Conservation (phyloP, 2,888 invertebrate genomes). For the Mythimna pallens region DNA sequence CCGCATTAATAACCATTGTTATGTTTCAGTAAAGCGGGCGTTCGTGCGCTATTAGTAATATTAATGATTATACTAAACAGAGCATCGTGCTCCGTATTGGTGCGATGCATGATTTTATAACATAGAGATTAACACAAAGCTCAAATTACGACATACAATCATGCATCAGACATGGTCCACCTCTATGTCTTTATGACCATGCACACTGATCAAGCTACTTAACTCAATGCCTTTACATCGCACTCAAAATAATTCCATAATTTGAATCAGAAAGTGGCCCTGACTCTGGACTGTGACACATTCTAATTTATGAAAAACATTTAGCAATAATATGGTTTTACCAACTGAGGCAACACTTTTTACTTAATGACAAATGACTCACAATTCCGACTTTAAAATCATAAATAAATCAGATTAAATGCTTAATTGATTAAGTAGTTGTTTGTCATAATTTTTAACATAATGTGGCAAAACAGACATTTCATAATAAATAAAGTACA, state of each 20-base stretch:
- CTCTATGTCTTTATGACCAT: neutral
- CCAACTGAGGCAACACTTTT: slow-evolving; percentile 6
- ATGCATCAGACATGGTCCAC: slow-evolving; percentile 1
- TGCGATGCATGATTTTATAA: neutral
- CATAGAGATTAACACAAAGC: neutral
- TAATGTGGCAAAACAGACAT: neutral
- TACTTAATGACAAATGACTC: neutral
- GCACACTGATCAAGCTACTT: neutral
- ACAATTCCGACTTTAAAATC: neutral
- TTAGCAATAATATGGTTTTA: slow-evolving; percentile 12
- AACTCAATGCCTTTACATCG: neutral
- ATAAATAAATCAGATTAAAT: too few relatives aligned
- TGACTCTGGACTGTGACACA: slow-evolving; percentile 8
- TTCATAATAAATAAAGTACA: neutral
- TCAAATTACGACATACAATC: neutral
- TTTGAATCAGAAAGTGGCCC: slow-evolving; percentile 15
- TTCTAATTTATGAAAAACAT: slow-evolving; percentile 27
- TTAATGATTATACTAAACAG: neutral
- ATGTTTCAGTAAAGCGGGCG: slow-evolving; percentile 31
- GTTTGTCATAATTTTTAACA: neutral
- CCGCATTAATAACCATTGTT: slow-evolving; percentile 42
- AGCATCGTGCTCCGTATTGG: neutral
- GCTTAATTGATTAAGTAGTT: too few relatives aligned
- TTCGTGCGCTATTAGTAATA: slow-evolving; percentile 2
- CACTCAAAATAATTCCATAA: neutral